Base-by-base conservation (phyloP, 2,797 vertebrate species). In the Thamnophis elegans region DNA sequence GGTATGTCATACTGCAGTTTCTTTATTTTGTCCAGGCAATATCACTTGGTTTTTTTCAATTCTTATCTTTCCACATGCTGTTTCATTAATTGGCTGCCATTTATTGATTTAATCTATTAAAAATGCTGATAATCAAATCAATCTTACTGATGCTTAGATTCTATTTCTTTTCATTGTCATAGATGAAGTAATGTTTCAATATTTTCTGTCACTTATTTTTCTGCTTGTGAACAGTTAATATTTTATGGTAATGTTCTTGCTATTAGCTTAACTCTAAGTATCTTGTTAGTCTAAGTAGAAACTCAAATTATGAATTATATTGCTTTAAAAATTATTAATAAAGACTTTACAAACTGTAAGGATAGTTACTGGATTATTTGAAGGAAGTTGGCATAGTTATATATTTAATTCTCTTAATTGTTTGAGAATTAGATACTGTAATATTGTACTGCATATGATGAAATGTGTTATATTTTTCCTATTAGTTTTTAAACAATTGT, bases 141-240 rank as follows among this genome's bases (percentile, higher is more conserved):
- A 95, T 94, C 47, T 53, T 51, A 55, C 87, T 92, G 93, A 96
- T 96, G 91, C 88, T 87, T 87, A 94, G 91, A 95, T 96, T 96
- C 96, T 92, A 94, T 97, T 96, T 97, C 92, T 94, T 89, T 95
- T 94, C 93, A 94, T 94, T 92, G 32, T 94, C 53, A 10, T 47
- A 94, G 94, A 92, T 94, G 36, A 78, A 96, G 96, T 85, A 68
- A 95, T 96, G 94, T 91, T 96, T 96, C 96, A 94, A 94, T 92
- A n/a, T 96, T 97, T 95, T 95, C 90, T 96, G 96, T 96, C 56
- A 58, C 93, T 95, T 96, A 91, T 94, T 97, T 92, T 89, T 96
- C 95, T 93, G 88, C 93, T 93, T 94, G 91, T 14, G 95, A 94
- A 95, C 90, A 95, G 90, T 91, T 92, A 95, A 93, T 95, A 92